phyloP scores from a whole-genome alignment of 2,113 vertebrate genomes.

The Laticauda laticaudata region DNA sequence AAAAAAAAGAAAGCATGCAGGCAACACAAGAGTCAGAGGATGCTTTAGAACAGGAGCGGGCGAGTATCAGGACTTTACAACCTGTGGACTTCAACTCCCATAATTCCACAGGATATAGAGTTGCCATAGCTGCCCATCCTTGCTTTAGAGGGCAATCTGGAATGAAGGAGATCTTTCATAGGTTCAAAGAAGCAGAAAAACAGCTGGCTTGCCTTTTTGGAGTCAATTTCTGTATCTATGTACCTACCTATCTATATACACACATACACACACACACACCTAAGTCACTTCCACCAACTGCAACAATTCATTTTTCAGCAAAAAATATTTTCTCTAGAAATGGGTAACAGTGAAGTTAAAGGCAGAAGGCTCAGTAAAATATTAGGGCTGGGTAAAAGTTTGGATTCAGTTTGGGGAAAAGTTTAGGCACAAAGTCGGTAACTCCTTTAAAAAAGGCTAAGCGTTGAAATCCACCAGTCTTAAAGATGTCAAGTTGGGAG shows the following conservation, averaged over 20 bases:
- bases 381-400: background rate
- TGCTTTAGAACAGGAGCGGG: background rate
- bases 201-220: background rate
- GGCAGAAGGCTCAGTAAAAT: background rate
- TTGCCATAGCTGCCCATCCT: background rate
- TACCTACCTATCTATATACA: no score
- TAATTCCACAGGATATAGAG: background rate
- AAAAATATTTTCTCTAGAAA: background rate
- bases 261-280: no score
- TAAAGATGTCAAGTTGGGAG: background rate
- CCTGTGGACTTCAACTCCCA: background rate
- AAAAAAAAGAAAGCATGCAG: background rate
- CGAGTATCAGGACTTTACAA: background rate
- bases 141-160: background rate
- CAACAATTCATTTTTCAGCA: background rate
- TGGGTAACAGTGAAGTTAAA: background rate
- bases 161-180: background rate
- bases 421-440: no score
- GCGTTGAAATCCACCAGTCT: background rate
- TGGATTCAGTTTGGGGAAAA: background rate
- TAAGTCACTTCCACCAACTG: background rate
- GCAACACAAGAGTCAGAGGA: background rate
- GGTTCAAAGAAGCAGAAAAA: background rate
- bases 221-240: background rate
- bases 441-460: no score